A percentile compares a stretch with the other conserved stretches of the same genome.
Evolutionary conservation across 1,140 invertebrate genomes (phyloP).

Genomic region (Mizuhopecten yessoensis): DNA sequence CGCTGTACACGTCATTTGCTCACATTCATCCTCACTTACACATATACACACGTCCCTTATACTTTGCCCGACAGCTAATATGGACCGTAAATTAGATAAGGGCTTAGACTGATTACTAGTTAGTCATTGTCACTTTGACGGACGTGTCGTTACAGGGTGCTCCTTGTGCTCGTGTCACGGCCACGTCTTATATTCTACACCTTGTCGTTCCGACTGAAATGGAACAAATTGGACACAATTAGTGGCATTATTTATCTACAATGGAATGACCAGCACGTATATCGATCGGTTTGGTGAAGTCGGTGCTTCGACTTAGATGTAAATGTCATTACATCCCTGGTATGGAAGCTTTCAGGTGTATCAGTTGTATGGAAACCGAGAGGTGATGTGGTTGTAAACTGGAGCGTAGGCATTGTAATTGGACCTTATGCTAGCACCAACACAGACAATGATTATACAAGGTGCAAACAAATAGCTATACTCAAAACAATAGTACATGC

Average conservation of each 20-base stretch:
- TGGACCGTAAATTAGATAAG: conserved; percentile 27
- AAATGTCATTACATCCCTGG: background rate
- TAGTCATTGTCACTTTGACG: conserved; percentile 11
- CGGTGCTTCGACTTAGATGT: background rate
- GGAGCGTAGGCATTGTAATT: too few relatives aligned
- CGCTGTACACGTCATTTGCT: too few relatives aligned
- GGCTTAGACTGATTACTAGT: background rate
- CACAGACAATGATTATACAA: too few relatives aligned
- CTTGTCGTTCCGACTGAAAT: conserved; percentile 1
- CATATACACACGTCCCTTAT: background rate
- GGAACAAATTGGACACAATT: conserved; percentile 34
- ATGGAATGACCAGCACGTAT: background rate
- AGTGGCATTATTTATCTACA: background rate
- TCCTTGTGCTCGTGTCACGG: background rate
- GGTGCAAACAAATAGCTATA: too few relatives aligned
- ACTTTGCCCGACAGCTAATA: background rate
- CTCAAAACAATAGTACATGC: too few relatives aligned
- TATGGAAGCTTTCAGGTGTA: background rate
- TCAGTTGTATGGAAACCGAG: background rate
- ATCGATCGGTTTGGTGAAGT: conserved; percentile 15
- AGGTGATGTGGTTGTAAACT: too few relatives aligned
- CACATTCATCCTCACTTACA: too few relatives aligned
- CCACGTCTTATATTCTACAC: background rate
- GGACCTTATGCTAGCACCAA: too few relatives aligned
- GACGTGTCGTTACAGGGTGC: background rate